phyloP scores from a whole-genome alignment of 2,888 invertebrate species.

The Blastobasis adustella region DNA sequence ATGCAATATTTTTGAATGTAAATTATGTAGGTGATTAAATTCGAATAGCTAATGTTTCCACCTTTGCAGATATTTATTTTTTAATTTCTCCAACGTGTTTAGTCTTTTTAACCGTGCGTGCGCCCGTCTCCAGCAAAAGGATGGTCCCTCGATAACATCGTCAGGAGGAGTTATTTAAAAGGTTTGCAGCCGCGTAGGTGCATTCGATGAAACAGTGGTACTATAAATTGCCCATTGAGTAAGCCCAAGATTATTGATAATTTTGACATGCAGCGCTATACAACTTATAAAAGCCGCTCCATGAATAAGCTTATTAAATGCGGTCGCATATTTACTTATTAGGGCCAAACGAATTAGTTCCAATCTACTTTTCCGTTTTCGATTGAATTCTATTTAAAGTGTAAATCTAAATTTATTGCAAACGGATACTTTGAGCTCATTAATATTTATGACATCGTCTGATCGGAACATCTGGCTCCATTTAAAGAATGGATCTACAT shows the following conservation, averaged over 20 bases:
- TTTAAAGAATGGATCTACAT: conserved; percentile 15
- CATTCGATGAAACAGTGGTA: conserved; percentile 35
- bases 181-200: conserved; percentile 40
- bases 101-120: conserved; percentile 12
- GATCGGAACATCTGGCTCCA: conserved; percentile 41
- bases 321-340: too few species aligned
- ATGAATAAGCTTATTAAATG: conserved; percentile 7
- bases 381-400: too few species aligned
- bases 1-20: too few species aligned
- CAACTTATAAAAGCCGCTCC: conserved; percentile 20
- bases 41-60: neutral
- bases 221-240: conserved; percentile 48
- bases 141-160: conserved; percentile 45
- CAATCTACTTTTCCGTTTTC: too few species aligned
- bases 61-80: conserved; percentile 7
- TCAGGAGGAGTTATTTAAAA: conserved; percentile 44
- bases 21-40: too few species aligned
- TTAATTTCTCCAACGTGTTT: too few species aligned
- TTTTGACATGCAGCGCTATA: conserved; percentile 35
- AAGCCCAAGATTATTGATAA: conserved; percentile 43
- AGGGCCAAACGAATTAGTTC: too few species aligned
- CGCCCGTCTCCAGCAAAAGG: conserved; percentile 20
- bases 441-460: conserved; percentile 35
- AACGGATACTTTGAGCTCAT: conserved; percentile 23
- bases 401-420: conserved; percentile 1